Conservation (phyloP, 2,113 vertebrate species). For the Triplophysa siluroides region DNA sequence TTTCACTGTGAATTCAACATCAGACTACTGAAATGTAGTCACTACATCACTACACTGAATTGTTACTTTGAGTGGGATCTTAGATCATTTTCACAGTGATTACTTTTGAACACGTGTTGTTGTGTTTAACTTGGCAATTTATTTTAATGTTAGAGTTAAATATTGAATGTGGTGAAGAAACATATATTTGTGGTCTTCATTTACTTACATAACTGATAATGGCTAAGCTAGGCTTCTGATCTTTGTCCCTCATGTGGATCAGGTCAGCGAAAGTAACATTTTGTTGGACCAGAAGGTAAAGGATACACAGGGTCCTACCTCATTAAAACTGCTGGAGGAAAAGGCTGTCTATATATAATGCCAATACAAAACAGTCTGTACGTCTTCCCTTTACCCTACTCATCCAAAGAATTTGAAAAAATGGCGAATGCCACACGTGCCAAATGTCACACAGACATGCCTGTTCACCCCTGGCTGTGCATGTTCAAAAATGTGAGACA, state of each 20-base stretch:
- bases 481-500: constrained; percentile 8
- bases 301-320: neutral
- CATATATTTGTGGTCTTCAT: neutral
- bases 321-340: neutral
- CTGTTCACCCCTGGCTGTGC: constrained; percentile 5
- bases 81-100: too few species aligned
- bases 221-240: neutral
- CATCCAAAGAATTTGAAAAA: constrained; percentile 30
- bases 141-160: neutral
- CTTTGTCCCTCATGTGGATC: neutral
- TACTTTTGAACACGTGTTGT: too few species aligned
- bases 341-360: too few species aligned
- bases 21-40: too few species aligned
- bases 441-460: neutral
- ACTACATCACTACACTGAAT: neutral
- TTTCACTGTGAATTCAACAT: neutral
- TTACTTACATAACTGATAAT: neutral
- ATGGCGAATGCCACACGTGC: constrained; percentile 9
- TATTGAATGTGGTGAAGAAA: neutral
- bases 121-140: neutral
- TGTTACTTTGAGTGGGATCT: too few species aligned
- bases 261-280: neutral
- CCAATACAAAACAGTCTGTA: constrained; percentile 7
- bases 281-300: neutral
- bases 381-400: constrained; percentile 10